phyloP scores from a whole-genome alignment of 2,888 invertebrate species.

The Pocota personata region DNA sequence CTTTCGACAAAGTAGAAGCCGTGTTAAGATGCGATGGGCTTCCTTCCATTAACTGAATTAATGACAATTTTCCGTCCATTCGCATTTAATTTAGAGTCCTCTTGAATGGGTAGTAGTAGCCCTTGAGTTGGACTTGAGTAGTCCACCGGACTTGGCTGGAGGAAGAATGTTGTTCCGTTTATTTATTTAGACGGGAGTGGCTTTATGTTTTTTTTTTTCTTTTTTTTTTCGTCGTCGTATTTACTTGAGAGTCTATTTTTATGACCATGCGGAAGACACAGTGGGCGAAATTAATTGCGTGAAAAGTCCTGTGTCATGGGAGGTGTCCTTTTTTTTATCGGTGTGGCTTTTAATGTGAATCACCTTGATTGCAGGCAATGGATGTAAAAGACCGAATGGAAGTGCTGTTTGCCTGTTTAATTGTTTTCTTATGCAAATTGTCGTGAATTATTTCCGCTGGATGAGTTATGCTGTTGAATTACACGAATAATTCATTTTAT shows the following conservation, averaged over 20 bases:
- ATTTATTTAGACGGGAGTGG: slow-evolving; percentile 33
- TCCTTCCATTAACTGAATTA: slow-evolving; percentile 69
- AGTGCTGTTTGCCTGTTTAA: slow-evolving; percentile 41
- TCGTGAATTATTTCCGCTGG: slow-evolving; percentile 47
- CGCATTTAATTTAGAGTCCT: slow-evolving; percentile 70
- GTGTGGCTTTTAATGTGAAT: slow-evolving; percentile 39
- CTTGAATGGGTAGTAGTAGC: slow-evolving; percentile 48
- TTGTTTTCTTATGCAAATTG: slow-evolving; percentile 68
- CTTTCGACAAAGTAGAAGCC: slow-evolving; percentile 50
- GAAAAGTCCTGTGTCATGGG: slow-evolving; percentile 36
- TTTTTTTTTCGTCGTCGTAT: neutral
- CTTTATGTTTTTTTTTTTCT: neutral
- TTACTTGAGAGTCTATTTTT: slow-evolving; percentile 28
- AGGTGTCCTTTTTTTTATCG: slow-evolving; percentile 16
- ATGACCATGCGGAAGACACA: neutral
- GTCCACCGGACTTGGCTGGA: neutral
- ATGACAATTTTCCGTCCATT: slow-evolving; percentile 71
- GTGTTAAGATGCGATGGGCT: slow-evolving; percentile 48
- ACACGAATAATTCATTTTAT: slow-evolving; percentile 8
- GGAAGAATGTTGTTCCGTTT: slow-evolving; percentile 28
- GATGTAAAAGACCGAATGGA: neutral
- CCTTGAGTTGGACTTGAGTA: slow-evolving; percentile 56
- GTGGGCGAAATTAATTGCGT: slow-evolving; percentile 48
- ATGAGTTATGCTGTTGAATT: slow-evolving; percentile 48
- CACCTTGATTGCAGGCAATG: slow-evolving; percentile 46